Evolutionary conservation across 2,888 invertebrate species (phyloP).

Genomic region (Leptogaster cylindrica): DNA sequence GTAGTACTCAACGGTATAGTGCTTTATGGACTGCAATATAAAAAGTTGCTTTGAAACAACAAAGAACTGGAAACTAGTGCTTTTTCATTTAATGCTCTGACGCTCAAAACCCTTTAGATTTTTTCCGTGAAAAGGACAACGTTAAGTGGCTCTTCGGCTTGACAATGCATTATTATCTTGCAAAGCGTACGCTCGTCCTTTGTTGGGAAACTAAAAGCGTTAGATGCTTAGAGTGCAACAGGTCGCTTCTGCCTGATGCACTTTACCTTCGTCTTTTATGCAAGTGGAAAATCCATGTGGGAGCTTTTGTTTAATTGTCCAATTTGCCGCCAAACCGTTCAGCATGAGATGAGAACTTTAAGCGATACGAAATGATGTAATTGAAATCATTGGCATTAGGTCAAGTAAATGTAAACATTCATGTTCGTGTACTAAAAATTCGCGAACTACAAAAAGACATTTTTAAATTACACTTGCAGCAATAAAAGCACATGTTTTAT

Average conservation of each 20-base stretch:
- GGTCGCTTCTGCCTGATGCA: neutral
- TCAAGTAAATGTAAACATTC: too few relatives aligned
- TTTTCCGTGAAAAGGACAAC: slow-evolving; percentile 17
- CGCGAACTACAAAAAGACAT: too few relatives aligned
- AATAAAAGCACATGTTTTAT: too few relatives aligned
- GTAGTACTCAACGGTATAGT: too few relatives aligned
- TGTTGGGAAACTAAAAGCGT: slow-evolving; percentile 6
- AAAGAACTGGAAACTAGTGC: slow-evolving; percentile 12
- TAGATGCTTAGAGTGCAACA: slow-evolving; percentile 12
- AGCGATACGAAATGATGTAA: too few relatives aligned
- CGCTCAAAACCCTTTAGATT: slow-evolving; percentile 19
- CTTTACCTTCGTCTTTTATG: neutral
- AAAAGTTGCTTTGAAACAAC: slow-evolving; percentile 27
- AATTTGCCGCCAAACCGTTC: too few relatives aligned
- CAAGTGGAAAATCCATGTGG: neutral
- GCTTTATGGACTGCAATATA: too few relatives aligned
- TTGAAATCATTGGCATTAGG: too few relatives aligned
- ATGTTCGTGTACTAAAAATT: too few relatives aligned
- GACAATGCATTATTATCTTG: slow-evolving; percentile 32
- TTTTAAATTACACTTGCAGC: too few relatives aligned
- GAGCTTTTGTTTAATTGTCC: neutral
- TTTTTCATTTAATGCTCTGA: slow-evolving; percentile 15
- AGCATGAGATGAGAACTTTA: too few relatives aligned
- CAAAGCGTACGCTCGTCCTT: neutral
- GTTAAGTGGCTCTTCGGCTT: slow-evolving; percentile 29